phyloP scores from a whole-genome alignment of 2,888 invertebrate species.

The Endomychus coccineus region DNA sequence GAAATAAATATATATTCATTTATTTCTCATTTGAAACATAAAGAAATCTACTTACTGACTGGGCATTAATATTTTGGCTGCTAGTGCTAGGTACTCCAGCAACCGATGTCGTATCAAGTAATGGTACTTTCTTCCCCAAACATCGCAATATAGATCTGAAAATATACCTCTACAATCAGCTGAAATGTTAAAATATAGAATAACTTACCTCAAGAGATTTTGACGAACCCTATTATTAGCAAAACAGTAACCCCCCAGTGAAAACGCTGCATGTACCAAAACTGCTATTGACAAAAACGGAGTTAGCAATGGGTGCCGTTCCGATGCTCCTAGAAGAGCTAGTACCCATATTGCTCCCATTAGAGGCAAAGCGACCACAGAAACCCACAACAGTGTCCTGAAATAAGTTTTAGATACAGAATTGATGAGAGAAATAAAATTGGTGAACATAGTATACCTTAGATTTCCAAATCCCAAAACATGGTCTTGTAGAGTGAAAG shows the following conservation, averaged over 20 bases:
- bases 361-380: conserved; percentile 78
- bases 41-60: conserved; percentile 49
- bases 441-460: too few species aligned
- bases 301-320: conserved; percentile 63
- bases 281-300: conserved; percentile 72
- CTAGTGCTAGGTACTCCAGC: conserved; percentile 58
- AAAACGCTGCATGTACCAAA: conserved; percentile 72
- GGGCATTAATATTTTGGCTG: conserved; percentile 65
- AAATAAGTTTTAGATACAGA: conserved; percentile 10
- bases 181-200: conserved; percentile 5
- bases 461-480: conserved; percentile 80
- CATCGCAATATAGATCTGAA: conserved; percentile 63
- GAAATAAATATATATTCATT: too few species aligned
- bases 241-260: conserved; percentile 79
- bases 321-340: conserved; percentile 70
- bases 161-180: conserved; percentile 17
- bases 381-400: conserved; percentile 78
- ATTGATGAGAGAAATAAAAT: too few species aligned
- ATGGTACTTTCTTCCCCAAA: conserved; percentile 74
- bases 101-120: conserved; percentile 67
- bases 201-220: conserved; percentile 52
- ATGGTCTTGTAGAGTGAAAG: conserved; percentile 84
- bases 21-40: conserved; percentile 7
- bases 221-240: conserved; percentile 78
- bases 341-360: conserved; percentile 81